Evolutionary conservation across 2,888 invertebrate genomes (phyloP), one percentile per base, ranked within the genome.

Genomic region (Crocallis elinguaria): DNA sequence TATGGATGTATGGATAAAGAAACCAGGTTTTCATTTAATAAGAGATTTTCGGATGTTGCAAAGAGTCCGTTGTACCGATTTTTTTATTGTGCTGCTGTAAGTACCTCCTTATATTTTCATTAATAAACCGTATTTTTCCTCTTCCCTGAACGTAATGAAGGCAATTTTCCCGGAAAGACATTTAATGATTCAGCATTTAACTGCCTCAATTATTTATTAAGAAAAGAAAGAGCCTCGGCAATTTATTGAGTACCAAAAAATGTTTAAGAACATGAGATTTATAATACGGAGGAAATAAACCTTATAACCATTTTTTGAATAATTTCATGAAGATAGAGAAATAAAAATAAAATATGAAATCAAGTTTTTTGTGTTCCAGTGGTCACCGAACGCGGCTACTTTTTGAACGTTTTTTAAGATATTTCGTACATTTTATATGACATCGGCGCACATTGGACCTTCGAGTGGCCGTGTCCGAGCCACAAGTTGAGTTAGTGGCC

Each of bases 181-280:
- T 52, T 45, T 41, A 52, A 52, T 41, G 41, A 52, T 53, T 42
- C 46, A 25, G 42, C 52, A 36, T 36, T 52, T 52, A 35, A 46
- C 38, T 41, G 42, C 38, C 41, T 21, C 35, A 52, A 36, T 51
- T 51, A 44, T 33, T 39, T 33, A 38, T n/a, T n/a, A 19, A 23
- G 30, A 49, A 42, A 50, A 23, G 19, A 41, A 46, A 35, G 30
- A 41, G 35, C 30, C 42, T 42, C 37, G 30, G 37, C 37, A 46
- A 37, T 48, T 45, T 46, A 33, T 52, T n/a, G n/a, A n/a, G n/a
- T 41, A 21, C 45, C 23, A 32, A 21, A 41, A 45, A n/a, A 52
- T 46, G 23, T 51, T 45, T 52, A 37, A 19, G 25, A 41, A 29
- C 13, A 21, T 8, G 32, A 30, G 33, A 35, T 45, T 35, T 36